These are phyloP conservation scores for Anisognathus igniventris DNA, from an alignment of 2,797 vertebrate genomes.

Conservation along the genomic window DNA sequence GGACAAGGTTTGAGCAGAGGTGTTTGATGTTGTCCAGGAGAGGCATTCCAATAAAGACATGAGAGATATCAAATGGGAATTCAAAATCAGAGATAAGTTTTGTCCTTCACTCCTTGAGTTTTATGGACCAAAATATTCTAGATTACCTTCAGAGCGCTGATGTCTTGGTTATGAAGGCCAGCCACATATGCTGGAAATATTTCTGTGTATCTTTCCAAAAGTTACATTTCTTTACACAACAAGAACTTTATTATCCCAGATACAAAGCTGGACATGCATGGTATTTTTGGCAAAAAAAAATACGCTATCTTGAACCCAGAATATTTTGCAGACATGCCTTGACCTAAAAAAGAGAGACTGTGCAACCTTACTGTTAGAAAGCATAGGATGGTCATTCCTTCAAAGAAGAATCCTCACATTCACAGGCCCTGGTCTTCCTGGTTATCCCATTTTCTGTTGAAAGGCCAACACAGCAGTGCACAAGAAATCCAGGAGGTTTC, in stretches of 20 bases:
- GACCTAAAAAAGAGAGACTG: neutral
- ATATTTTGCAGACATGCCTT: neutral
- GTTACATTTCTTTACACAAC: neutral
- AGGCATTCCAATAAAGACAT: neutral
- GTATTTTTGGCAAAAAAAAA: neutral
- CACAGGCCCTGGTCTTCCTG: neutral
- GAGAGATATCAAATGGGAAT: neutral
- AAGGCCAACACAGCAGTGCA: neutral
- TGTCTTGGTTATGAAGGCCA: neutral
- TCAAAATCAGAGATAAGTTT: neutral
- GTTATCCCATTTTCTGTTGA: neutral
- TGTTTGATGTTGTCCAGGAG: neutral
- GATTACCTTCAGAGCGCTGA: neutral
- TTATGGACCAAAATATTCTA: neutral
- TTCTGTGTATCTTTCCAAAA: neutral
- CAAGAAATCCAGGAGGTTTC: neutral
- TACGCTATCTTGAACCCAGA: neutral
- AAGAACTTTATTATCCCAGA: neutral
- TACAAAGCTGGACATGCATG: neutral
- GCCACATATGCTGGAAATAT: neutral
- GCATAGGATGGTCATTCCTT: neutral
- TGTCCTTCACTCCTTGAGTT: neutral
- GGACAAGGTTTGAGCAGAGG: neutral
- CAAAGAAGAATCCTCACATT: neutral
- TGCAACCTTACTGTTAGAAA: neutral